phyloP scores from a whole-genome alignment of 2,113 vertebrate genomes.

The Lathamus discolor region DNA sequence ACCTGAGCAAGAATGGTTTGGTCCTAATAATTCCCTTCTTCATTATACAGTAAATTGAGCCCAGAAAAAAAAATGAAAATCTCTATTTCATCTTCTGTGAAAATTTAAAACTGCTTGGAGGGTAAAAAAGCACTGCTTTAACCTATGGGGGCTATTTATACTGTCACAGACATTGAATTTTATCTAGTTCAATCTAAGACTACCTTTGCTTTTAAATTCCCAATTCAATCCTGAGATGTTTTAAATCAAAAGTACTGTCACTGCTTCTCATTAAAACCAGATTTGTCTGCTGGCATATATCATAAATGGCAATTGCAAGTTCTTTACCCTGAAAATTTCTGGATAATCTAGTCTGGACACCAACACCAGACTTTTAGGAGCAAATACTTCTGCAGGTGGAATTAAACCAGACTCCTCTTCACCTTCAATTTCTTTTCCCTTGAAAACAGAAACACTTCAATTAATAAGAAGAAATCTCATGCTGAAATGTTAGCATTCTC shows the following conservation, averaged over 20 bases:
- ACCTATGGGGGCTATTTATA: not conserved
- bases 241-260: slow-evolving; percentile 18
- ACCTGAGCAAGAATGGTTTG: not conserved
- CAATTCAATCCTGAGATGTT: slow-evolving; percentile 8
- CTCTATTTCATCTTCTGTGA: not conserved
- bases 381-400: slow-evolving; percentile 95
- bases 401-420: slow-evolving; percentile 91
- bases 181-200: not conserved
- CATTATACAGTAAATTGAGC: not conserved
- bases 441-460: slow-evolving; percentile 64
- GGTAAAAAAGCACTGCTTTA: not conserved
- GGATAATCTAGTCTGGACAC: slow-evolving; percentile 96
- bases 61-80: not conserved
- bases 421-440: slow-evolving; percentile 87
- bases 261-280: slow-evolving; percentile 29
- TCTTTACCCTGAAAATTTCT: slow-evolving; percentile 96
- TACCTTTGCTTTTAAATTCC: slow-evolving; percentile 29
- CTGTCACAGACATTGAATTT: not conserved
- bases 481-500: not conserved
- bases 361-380: slow-evolving; percentile 96
- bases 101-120: not conserved
- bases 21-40: not conserved
- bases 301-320: slow-evolving; percentile 21
- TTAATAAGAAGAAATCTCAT: slow-evolving; percentile 27
- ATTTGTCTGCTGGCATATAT: not conserved